These are phyloP conservation scores for Lophius piscatorius DNA, from an alignment of 2,113 vertebrate species.

Conservation along the genomic window DNA sequence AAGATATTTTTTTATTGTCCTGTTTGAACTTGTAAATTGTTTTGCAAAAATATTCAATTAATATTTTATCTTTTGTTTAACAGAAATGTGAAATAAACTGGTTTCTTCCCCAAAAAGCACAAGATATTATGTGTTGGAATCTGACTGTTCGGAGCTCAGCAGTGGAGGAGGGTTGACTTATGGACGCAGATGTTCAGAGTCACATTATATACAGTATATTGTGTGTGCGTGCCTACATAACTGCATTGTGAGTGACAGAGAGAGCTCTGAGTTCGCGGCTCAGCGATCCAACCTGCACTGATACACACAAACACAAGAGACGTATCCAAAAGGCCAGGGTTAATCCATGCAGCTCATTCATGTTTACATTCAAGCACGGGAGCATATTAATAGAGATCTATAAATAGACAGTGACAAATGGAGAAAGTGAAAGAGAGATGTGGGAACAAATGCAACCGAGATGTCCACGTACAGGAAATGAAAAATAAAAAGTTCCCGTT, in stretches of 20 bases:
- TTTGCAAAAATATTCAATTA: too few relatives aligned
- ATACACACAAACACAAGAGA: slow-evolving; percentile 7
- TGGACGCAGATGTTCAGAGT: neutral
- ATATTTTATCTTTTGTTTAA: too few relatives aligned
- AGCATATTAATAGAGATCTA: slow-evolving; percentile 1
- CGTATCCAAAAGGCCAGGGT: slow-evolving; percentile 15
- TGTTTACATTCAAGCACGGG: slow-evolving; percentile 8
- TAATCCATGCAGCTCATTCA: slow-evolving; percentile 46
- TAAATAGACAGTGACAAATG: slow-evolving; percentile 29
- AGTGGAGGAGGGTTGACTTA: too few relatives aligned
- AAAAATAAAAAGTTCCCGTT: neutral
- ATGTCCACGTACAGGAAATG: too few relatives aligned
- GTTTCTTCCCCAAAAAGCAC: too few relatives aligned
- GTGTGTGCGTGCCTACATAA: slow-evolving; percentile 9
- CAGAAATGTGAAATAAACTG: too few relatives aligned
- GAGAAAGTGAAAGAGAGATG: neutral
- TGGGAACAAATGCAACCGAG: neutral
- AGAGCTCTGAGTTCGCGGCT: slow-evolving; percentile 38
- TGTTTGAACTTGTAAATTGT: too few relatives aligned
- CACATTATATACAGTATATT: too few relatives aligned
- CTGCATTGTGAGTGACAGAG: neutral
- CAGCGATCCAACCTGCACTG: slow-evolving; percentile 60
- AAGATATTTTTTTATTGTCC: too few relatives aligned
- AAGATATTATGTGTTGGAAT: too few relatives aligned
- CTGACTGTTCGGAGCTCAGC: too few relatives aligned